Evolutionary conservation across 1,140 invertebrate species (phyloP).

Genomic region (Drosophila ogumai): DNA sequence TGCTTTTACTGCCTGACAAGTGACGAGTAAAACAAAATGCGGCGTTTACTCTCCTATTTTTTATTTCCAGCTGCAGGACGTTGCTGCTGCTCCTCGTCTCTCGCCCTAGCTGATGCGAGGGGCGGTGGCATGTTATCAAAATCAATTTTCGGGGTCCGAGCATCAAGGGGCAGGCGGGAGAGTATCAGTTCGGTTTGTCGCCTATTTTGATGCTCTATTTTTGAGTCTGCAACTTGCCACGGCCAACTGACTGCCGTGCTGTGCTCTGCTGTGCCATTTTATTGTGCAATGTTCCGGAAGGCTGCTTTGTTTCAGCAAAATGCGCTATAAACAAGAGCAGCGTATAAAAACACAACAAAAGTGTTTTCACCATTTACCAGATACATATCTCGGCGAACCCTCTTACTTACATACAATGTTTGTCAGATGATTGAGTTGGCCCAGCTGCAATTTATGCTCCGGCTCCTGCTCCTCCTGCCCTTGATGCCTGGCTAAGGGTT

Average conservation of each 20-base stretch:
- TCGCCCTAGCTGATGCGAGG: not conserved
- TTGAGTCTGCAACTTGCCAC: slow-evolving; percentile 62
- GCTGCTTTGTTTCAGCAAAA: slow-evolving; percentile 79
- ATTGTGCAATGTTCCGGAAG: slow-evolving; percentile 83
- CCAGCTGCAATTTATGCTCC: slow-evolving; percentile 49
- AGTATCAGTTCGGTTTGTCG: slow-evolving; percentile 41
- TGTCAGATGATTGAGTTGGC: slow-evolving; percentile 65
- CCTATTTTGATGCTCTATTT: slow-evolving; percentile 80
- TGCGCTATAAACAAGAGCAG: slow-evolving; percentile 73
- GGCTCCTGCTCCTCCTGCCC: not conserved
- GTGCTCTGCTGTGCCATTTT: slow-evolving; percentile 46
- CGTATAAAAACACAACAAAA: slow-evolving; percentile 50
- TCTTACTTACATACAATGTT: slow-evolving; percentile 65
- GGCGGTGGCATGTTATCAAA: slow-evolving; percentile 62
- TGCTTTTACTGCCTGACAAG: slow-evolving; percentile 80
- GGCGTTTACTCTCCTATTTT: slow-evolving; percentile 59
- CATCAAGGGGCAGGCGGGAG: not conserved
- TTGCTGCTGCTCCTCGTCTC: not conserved
- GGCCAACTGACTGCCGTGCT: slow-evolving; percentile 26
- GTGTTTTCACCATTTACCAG: slow-evolving; percentile 49
- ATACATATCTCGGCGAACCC: slow-evolving; percentile 39
- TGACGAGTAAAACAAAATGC: slow-evolving; percentile 72
- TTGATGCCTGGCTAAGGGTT: slow-evolving; percentile 12
- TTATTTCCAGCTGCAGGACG: slow-evolving; percentile 34
- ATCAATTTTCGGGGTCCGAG: slow-evolving; percentile 63